phyloP scores from a whole-genome alignment of 2,797 vertebrate species.

The Taenioides sp. region DNA sequence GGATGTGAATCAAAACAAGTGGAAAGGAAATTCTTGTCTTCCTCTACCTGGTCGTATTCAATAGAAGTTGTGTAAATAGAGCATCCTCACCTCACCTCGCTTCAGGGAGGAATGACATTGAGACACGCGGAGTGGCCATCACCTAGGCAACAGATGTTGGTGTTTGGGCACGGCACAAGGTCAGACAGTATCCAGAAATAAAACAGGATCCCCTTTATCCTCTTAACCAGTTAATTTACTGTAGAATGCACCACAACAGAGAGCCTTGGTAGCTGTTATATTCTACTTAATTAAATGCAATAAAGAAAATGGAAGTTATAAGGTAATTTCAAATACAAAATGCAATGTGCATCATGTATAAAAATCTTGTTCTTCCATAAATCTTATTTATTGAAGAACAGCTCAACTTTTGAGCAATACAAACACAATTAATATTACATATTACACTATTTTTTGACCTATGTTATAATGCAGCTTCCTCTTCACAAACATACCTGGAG shows the following conservation, averaged over 20 bases:
- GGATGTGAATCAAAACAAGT: slow-evolving; percentile 27
- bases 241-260: background rate
- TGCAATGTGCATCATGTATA: background rate
- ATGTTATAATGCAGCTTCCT: too few relatives aligned
- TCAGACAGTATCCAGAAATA: slow-evolving; percentile 56
- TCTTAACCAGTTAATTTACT: slow-evolving; percentile 1
- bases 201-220: slow-evolving; percentile 16
- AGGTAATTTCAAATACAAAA: background rate
- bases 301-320: background rate
- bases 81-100: slow-evolving; percentile 21
- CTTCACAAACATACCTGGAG: too few relatives aligned
- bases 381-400: too few relatives aligned
- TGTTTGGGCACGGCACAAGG: slow-evolving; percentile 65
- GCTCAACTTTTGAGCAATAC: too few relatives aligned
- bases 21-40: slow-evolving; percentile 20
- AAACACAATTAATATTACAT: too few relatives aligned
- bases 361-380: background rate
- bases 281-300: background rate
- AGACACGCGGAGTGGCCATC: slow-evolving; percentile 78
- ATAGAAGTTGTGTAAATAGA: slow-evolving; percentile 1
- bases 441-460: too few relatives aligned
- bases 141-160: slow-evolving; percentile 78
- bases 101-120: slow-evolving; percentile 67
- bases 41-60: background rate
- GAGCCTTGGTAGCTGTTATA: background rate